A percentile compares a stretch with the other conserved stretches of the same genome.
Conservation (phyloP, 2,797 vertebrate species). For the Acropternis orthonyx region DNA sequence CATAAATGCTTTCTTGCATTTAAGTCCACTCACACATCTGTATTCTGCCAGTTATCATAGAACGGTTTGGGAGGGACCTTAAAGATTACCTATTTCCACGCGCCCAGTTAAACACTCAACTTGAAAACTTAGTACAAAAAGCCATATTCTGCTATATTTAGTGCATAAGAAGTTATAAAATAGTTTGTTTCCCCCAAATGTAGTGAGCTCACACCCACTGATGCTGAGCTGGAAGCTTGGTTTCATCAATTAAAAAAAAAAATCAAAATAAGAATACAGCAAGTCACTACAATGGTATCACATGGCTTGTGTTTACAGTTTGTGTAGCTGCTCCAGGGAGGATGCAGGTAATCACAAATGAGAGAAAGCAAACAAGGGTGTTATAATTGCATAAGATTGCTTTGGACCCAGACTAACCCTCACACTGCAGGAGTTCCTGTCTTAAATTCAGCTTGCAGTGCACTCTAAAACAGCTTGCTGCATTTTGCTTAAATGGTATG, state of each 20-base stretch:
- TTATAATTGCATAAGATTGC: background rate
- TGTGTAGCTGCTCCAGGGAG: background rate
- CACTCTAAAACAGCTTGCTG: background rate
- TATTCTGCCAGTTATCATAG: background rate
- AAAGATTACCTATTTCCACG: background rate
- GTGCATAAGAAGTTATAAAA: background rate
- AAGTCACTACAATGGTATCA: background rate
- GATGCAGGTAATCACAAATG: background rate
- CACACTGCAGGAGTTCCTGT: fast-evolving
- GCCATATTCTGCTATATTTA: background rate
- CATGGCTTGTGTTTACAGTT: background rate
- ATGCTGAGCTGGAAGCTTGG: background rate
- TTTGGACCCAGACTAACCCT: background rate
- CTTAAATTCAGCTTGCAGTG: background rate
- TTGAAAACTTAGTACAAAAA: background rate
- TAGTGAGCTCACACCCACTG: background rate
- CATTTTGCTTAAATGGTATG: background rate
- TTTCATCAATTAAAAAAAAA: background rate
- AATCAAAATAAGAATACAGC: background rate
- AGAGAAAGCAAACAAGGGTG: background rate
- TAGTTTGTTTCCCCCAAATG: background rate
- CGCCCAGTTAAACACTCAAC: background rate
- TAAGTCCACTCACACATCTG: background rate
- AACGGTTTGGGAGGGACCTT: background rate
- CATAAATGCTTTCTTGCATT: background rate